Base-by-base conservation (phyloP, 2,797 vertebrate genomes). In the Xenentodon cancila region DNA sequence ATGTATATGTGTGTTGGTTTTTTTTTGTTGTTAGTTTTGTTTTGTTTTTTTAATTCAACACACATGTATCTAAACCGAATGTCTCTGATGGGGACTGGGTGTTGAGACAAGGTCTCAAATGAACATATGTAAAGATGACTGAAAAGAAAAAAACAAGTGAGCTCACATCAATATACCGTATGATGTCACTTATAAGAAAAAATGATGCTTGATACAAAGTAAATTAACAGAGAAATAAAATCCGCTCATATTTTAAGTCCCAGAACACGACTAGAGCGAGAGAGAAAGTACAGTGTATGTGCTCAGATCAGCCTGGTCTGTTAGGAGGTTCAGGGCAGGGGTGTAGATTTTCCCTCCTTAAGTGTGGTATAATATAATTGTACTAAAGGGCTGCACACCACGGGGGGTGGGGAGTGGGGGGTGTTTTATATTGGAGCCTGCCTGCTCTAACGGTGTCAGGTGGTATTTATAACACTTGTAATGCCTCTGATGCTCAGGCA, bases 401-500 rank as follows among this genome's bases (percentile, higher is more conserved):
- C 64, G 4, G 82, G 80, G 81, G n/a, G n/a, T n/a, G n/a, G n/a
- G n/a, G n/a, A n/a, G n/a, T n/a, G n/a, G n/a, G 70, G 59, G 82
- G 77, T 59, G 60, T 75, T 84, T 87, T 84, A 86, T 81, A 84
- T 54, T n/a, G 56, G 74, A 56, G 79, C 68, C 77, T 71, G 84
- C 66, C 80, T 81, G 80, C 84, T 86, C 79, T 53, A 79, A 71
- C 72, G 1, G 74, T 86, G 82, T 88, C 86, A 89, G 82, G 69
- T 82, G 88, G 85, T 89, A 84, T 88, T 90, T 90, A 88, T 88
- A 84, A 80, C 82, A 84, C 63, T 68, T 53, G 82, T 85, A 84
- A 88, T 84, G 80, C 75, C 66, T 66, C 71, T 82, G 69, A 69
- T 77, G 70, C 73, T 60, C 60, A 47, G 71, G 49, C 84, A 86